These are phyloP conservation scores for Eulemur macaco DNA, from an alignment of 2,113 vertebrate species.

Conservation along the genomic window DNA sequence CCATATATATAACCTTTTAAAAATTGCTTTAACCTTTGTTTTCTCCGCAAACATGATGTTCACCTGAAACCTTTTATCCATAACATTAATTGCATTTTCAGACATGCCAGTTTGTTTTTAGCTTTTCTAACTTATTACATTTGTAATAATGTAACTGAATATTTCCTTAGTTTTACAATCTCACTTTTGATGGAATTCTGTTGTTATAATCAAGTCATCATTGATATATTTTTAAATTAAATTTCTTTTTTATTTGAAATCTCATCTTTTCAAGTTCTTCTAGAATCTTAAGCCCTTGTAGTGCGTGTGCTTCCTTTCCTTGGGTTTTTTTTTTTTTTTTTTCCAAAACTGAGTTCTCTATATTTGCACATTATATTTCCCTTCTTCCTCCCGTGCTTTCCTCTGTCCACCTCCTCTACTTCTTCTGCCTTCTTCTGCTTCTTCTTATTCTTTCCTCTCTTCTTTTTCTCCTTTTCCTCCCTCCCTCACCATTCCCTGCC, in stretches of 20 bases:
- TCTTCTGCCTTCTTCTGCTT: neutral
- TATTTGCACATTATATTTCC: neutral
- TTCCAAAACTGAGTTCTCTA: neutral
- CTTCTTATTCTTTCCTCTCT: neutral
- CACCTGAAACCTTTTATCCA: neutral
- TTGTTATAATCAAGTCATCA: neutral
- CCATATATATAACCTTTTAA: neutral
- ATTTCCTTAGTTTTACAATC: neutral
- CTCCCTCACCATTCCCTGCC: fast-evolving
- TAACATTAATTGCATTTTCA: neutral
- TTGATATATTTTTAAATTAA: neutral
- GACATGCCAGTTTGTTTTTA: neutral
- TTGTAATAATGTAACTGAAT: neutral
- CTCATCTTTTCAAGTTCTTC: neutral
- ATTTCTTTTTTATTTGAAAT: neutral
- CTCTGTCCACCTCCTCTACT: neutral
- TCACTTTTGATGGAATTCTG: neutral
- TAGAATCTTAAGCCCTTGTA: neutral
- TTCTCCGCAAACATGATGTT: neutral
- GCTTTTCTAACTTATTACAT: neutral
- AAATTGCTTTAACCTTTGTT: neutral
- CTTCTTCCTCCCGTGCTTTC: neutral
- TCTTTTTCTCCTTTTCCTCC: neutral
- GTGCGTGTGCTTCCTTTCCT: neutral
- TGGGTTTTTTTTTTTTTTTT: neutral